These are phyloP conservation scores for Dendrolimus pini DNA, from an alignment of 2,888 invertebrate species.

Conservation along the genomic window DNA sequence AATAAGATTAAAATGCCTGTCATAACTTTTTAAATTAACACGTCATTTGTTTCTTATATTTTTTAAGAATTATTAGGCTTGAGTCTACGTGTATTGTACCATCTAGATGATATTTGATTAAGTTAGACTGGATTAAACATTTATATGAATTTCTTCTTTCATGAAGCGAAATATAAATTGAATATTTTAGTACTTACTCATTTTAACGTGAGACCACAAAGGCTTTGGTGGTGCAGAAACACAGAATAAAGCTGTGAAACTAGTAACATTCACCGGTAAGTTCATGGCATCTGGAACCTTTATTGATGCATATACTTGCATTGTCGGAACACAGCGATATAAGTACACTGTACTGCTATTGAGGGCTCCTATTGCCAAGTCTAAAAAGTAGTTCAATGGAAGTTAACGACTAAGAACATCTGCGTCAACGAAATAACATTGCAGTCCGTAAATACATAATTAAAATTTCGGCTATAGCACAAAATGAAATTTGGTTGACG, in stretches of 20 bases:
- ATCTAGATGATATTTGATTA: too few species aligned
- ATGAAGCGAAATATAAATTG: neutral
- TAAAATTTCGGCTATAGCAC: too few species aligned
- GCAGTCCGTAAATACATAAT: too few species aligned
- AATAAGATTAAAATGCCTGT: constrained; percentile 10
- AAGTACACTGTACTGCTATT: constrained; percentile 74
- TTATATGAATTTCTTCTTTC: too few species aligned
- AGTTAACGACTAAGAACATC: too few species aligned
- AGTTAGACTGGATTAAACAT: too few species aligned
- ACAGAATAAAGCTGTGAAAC: constrained; percentile 56
- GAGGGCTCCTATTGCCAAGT: constrained; percentile 78
- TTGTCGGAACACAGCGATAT: constrained; percentile 59
- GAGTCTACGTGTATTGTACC: too few species aligned
- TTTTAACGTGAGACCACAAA: constrained; percentile 36
- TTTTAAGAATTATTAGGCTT: too few species aligned
- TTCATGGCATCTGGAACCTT: constrained; percentile 51
- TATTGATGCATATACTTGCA: constrained; percentile 40
- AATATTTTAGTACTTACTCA: constrained; percentile 28
- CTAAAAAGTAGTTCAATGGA: constrained; percentile 41
- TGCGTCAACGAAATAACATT: too few species aligned
- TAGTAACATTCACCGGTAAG: constrained; percentile 47
- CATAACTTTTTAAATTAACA: too few species aligned
- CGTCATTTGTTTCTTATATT: too few species aligned
- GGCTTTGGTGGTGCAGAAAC: constrained; percentile 31
- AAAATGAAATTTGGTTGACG: too few species aligned